These are phyloP conservation scores for Samia ricini DNA, from an alignment of 1,140 invertebrate species.

Conservation along the genomic window DNA sequence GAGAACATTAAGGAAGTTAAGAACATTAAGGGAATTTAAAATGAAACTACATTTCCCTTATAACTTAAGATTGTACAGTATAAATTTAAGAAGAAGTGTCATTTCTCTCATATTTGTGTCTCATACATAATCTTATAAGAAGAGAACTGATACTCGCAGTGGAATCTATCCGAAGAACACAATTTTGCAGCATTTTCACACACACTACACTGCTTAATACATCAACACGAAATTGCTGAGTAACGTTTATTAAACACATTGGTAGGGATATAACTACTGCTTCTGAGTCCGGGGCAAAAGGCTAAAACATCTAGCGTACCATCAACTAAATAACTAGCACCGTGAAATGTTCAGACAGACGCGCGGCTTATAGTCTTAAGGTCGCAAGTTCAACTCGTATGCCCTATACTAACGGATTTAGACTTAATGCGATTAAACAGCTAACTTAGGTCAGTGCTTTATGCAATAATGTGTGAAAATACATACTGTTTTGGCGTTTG, in stretches of 20 bases:
- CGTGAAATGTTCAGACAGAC: constrained; percentile 27
- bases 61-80: too few relatives aligned
- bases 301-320: constrained; percentile 16
- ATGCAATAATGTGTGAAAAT: background rate
- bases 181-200: background rate
- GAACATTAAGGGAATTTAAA: too few relatives aligned
- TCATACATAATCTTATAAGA: too few relatives aligned
- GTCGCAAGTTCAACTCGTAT: constrained; percentile 18
- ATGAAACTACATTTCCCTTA: too few relatives aligned
- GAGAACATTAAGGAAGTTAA: too few relatives aligned
- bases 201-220: background rate
- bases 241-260: background rate
- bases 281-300: constrained; percentile 13
- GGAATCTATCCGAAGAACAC: too few relatives aligned
- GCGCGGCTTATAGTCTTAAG: constrained; percentile 9
- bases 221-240: background rate
- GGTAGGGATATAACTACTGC: constrained; percentile 1
- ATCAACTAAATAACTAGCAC: constrained; percentile 21
- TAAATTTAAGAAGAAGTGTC: too few relatives aligned
- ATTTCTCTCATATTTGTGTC: too few relatives aligned
- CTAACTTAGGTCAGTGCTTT: background rate
- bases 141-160: too few relatives aligned
- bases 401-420: constrained; percentile 15
- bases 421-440: constrained; percentile 20
- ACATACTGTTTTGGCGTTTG: too few relatives aligned